Evolutionary conservation across 2,888 invertebrate species (phyloP), one percentile per base, ranked within the genome.

Genomic region (Kuschelorhynchus macadamiae): DNA sequence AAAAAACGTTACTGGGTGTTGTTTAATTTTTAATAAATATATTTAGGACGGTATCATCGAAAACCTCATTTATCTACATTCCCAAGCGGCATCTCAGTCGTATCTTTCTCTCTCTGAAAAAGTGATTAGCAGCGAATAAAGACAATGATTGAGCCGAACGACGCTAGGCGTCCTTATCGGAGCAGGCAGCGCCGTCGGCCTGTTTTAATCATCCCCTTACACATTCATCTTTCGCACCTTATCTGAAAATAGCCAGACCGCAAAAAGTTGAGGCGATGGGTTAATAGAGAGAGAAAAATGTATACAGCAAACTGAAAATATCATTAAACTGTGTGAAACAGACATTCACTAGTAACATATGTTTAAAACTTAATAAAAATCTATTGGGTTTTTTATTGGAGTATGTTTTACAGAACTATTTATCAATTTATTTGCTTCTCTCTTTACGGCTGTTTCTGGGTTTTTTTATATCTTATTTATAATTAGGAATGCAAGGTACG

Each of bases 171-270:
- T 76, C 76, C 80, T 80, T 80, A 80, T 81, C 81, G 78, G 76
- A 74, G 74, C 77, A 75, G 78, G 76, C 81, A 81, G 78, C 81
- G 79, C 80, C 75, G 76, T 76, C 64, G 61, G 67, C 78, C 78
- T 79, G 80, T 81, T 81, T 82, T 82, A 82, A 82, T 82, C 82
- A 82, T 81, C 81, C 81, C 81, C 80, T 80, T 81, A 81, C 82
- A 80, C 82, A 81, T 82, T 81, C 67, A 67, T 67, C 67, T 67
- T 67, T 81, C 81, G 80, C 81, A 78, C 79, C 78, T 79, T 79
- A 79, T 79, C 78, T 78, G 36, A 39, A 17, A 67, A 50, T 57
- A 56, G 62, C 57, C 67, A 62, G 67, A 49, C 67, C 56, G 62
- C 67, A 62, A 61, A 67, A 67, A 61, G 60, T 61, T 42, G 18